Conservation (phyloP, 2,888 invertebrate genomes). For the Sthenelais limicola region DNA sequence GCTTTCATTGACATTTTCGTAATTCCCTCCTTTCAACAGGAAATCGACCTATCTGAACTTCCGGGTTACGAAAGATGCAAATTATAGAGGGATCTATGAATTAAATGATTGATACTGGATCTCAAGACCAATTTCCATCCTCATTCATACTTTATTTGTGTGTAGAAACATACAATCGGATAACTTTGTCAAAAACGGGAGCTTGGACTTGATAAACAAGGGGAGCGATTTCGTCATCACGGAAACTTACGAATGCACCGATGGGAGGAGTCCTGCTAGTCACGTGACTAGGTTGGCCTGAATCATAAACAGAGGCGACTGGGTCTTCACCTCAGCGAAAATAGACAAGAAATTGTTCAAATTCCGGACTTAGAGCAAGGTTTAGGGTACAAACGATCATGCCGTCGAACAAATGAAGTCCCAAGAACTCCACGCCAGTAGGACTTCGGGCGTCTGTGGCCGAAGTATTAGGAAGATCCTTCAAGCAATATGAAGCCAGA, state of each 20-base stretch:
- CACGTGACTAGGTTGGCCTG: constrained; percentile 33
- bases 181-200: no score
- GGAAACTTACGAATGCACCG: constrained; percentile 30
- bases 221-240: constrained; percentile 16
- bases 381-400: no score
- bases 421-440: no score
- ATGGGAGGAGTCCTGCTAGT: constrained; percentile 25
- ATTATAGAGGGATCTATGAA: no score
- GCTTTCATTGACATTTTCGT: constrained; percentile 15
- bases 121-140: no score
- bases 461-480: neutral
- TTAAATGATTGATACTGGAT: no score
- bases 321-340: constrained; percentile 20
- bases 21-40: constrained; percentile 21
- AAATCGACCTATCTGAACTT: constrained; percentile 6
- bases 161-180: no score
- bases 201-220: neutral
- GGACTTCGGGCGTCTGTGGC: no score
- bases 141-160: no score
- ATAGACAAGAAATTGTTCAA: no score
- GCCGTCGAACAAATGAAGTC: no score
- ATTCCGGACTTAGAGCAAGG: no score
- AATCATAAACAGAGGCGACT: constrained; percentile 34
- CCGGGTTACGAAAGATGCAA: constrained; percentile 21
- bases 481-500: constrained; percentile 32